A percentile compares a stretch with the other conserved stretches of the same genome.
phyloP scores from a whole-genome alignment of 2,797 vertebrate species.

The Hoplostethus atlanticus region DNA sequence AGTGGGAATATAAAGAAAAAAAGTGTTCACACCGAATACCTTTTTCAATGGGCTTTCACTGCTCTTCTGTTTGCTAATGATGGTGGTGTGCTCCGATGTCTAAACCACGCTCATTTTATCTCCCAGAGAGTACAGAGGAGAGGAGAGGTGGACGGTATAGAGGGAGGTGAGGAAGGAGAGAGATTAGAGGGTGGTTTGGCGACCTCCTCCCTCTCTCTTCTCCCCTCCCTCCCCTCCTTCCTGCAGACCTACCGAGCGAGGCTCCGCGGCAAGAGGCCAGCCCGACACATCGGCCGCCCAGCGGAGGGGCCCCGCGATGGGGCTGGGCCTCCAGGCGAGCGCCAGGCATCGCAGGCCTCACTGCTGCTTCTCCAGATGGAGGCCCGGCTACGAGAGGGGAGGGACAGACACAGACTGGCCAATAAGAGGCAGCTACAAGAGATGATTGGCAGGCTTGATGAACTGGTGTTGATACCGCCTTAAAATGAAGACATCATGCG shows the following conservation, averaged over 20 bases:
- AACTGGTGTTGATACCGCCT: constrained; percentile 69
- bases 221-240: not conserved
- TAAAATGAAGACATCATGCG: constrained; percentile 11
- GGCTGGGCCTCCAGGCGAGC: not conserved
- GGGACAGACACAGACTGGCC: constrained; percentile 49
- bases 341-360: constrained; percentile 12
- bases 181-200: no score
- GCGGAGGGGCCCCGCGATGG: not conserved
- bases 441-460: constrained; percentile 36
- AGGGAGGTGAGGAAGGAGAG: constrained; percentile 1
- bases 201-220: not conserved
- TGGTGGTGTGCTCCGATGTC: not conserved
- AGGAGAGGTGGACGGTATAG: constrained; percentile 1
- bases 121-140: constrained; percentile 33
- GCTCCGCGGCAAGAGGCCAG: constrained; percentile 23
- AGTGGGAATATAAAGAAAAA: no score
- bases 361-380: constrained; percentile 51
- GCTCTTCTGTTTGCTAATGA: no score
- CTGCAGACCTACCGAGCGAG: constrained; percentile 40
- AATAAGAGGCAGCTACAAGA: constrained; percentile 69
- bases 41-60: no score
- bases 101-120: not conserved
- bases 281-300: not conserved
- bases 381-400: constrained; percentile 50
- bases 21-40: no score